Conservation (phyloP, 2,113 vertebrate species). For the Notiomystis cincta region DNA sequence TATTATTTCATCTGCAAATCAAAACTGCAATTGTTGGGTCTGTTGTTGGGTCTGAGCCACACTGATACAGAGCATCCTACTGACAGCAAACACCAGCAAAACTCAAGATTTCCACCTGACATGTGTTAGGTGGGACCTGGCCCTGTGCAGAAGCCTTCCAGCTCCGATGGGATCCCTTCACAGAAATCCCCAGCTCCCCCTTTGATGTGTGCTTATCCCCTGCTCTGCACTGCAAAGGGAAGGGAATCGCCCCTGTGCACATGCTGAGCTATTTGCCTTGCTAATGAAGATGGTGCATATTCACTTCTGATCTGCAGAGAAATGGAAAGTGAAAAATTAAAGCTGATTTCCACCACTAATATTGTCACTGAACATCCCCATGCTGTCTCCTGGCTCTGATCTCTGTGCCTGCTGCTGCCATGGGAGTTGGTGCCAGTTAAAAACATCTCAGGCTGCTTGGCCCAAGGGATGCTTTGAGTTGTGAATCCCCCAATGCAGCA, state of each 20-base stretch:
- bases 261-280: background rate
- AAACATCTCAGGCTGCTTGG: background rate
- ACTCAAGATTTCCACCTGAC: background rate
- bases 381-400: constrained; percentile 21
- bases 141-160: background rate
- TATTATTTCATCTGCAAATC: background rate
- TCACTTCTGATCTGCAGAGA: constrained; percentile 22
- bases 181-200: background rate
- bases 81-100: background rate
- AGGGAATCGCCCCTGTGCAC: background rate
- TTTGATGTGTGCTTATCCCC: background rate
- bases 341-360: constrained; percentile 59
- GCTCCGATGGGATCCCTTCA: background rate
- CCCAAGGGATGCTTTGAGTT: background rate
- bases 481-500: background rate
- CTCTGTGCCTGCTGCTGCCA: background rate
- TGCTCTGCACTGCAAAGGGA: background rate
- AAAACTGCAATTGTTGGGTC: background rate
- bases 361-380: constrained; percentile 29
- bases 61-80: background rate
- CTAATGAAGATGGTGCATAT: constrained; percentile 30
- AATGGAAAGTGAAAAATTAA: constrained; percentile 58
- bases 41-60: background rate
- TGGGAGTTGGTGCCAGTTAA: background rate
- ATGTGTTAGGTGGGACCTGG: background rate